Evolutionary conservation across 2,113 vertebrate genomes (phyloP), one percentile per base, ranked within the genome.

Genomic region (Pitta sordida): DNA sequence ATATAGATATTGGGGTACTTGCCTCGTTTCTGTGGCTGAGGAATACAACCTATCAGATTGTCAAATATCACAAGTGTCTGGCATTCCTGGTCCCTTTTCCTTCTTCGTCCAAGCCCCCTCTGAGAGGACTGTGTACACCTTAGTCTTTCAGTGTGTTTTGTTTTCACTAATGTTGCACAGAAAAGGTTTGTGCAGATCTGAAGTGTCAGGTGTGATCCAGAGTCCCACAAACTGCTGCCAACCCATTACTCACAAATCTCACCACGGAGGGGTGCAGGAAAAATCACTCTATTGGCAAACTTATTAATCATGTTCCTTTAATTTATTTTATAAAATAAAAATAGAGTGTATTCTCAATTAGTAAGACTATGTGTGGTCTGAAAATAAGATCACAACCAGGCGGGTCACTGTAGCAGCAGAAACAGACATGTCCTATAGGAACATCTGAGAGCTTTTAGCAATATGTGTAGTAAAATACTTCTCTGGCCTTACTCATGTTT

Each of bases 81-180:
- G 22, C n/a, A 58, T 13, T 3, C 5, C 26, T 78, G 7, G 9
- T 79, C 15, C 22, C 17, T 49, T 64, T 89, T 56, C 8, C 7
- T 30, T 15, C 36, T 14, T 7, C 77, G 41, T 7, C 29, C 43
- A 65, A 8, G 3, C 13, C 51, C 30, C 73, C n/a, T 81, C 15
- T 1, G 0, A 44, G 53, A 56, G 9, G 12, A 6, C 27, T 39
- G 20, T 1, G 2, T 8, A 6, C 16, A 30, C 3, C 1, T 24
- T 4, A 76, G 62, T 14, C 17, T 83, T 79, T 83, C 51, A 55
- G 51, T 46, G 32, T 13, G 15, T 1, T 21, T 74, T 67, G 74
- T 91, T 7, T 29, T 71, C 62, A 18, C 5, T 67, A 53, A 9
- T 14, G 10, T 17, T 30, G 23, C 5, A 6, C 44, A 68, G n/a